Evolutionary conservation across 1,140 invertebrate genomes (phyloP), one percentile per base, ranked within the genome.

Genomic region (Lasaia peninsularis): DNA sequence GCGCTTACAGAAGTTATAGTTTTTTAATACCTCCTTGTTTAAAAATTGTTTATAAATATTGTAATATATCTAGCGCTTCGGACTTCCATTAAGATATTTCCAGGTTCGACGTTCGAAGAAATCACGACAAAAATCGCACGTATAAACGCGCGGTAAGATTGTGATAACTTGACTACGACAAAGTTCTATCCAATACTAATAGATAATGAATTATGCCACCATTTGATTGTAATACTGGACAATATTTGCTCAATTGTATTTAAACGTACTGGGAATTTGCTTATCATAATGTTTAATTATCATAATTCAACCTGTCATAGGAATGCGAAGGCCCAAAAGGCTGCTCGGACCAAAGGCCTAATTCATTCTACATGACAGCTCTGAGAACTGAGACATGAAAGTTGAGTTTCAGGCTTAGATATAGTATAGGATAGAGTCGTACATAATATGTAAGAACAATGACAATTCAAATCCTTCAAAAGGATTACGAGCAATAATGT

Each of bases 341-440:
- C 71, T 71, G 62, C 64, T 64, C 49, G 60, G 57, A 65, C 59
- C 62, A 60, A 73, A 65, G 65, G 63, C 57, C 67, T 69, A 67
- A 75, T 78, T 75, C 71, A 73, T 76, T 66, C 67, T 53, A 70
- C 59, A 67, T 73, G 73, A 72, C 73, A 73, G 69, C 54, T 67
- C 59, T 68, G 70, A 62, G 69, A 80, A 75, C 71, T 70, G 60
- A 56, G 60, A 54, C 56, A 62, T 60, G 35, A 61, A 53, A 28
- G 24, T 4, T 48, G 18, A 48, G 20, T 18, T 21, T 21, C n/a
- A 11, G 18, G 40, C 11, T 21, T n/a, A 21, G 40, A 48, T 18
- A 48, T 48, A 48, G 20, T 3, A 20, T 48, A 8, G 4, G 20
- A 21, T 48, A 21, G 40, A 48, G 10, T 10, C 3, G 8, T 20